Evolutionary conservation across 2,113 vertebrate genomes (phyloP).

Genomic region (Lycaon pictus): DNA sequence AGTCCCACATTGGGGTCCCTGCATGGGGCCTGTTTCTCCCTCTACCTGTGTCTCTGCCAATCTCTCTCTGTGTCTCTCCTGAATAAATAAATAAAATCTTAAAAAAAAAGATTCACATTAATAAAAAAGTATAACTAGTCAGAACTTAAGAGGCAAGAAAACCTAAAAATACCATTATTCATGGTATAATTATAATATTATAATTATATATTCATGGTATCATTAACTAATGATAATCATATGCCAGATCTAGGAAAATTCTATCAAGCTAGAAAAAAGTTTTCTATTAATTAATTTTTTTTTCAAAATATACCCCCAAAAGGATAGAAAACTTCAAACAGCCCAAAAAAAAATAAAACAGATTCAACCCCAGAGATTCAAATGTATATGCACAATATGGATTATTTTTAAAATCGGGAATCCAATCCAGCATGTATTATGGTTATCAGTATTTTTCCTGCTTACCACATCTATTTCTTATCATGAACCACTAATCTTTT

Average conservation of each 20-base stretch:
- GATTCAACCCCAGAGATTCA: not conserved
- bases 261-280: not conserved
- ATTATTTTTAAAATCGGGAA: not conserved
- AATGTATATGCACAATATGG: not conserved
- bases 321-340: not conserved
- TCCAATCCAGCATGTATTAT: not conserved
- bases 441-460: not conserved
- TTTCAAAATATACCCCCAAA: not conserved
- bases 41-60: too few species aligned
- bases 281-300: not conserved
- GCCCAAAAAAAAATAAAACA: not conserved
- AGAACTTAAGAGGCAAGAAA: constrained; percentile 9
- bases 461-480: not conserved
- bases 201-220: too few species aligned
- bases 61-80: too few species aligned
- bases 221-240: not conserved
- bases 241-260: not conserved
- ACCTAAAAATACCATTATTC: not conserved
- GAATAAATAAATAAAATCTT: too few species aligned
- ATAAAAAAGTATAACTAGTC: not conserved
- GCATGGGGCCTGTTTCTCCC: too few species aligned
- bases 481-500: not conserved
- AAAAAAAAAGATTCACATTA: too few species aligned
- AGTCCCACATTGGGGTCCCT: too few species aligned
- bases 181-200: not conserved